Evolutionary conservation across 2,113 vertebrate species (phyloP), one percentile per base, ranked within the genome.

Genomic region (Solenodon paradoxus): DNA sequence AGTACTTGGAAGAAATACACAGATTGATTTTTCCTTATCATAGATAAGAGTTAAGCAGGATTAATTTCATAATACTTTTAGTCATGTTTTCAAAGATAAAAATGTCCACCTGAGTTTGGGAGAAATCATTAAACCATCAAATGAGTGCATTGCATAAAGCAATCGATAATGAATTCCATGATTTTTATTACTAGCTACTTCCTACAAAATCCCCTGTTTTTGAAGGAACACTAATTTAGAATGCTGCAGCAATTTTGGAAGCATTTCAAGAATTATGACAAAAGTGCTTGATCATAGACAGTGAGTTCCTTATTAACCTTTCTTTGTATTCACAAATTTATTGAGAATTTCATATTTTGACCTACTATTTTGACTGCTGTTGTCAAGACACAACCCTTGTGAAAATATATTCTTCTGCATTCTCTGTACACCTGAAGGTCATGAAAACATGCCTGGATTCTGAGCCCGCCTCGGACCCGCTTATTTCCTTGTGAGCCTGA

Each of bases 41-140:
- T n/a, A 85, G 61, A 28, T 71, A 81, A 51, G n/a, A 79, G 12
- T 83, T 79, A 63, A 85, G 63, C 51, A 79, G 87, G 82, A 57
- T 75, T 84, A 63, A 68, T 47, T 90, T 26, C 1, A 1, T 42
- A 81, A 63, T 51, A 57, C 30, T 66, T 16, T 40, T 71, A 64
- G 38, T 74, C n/a, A 85, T 81, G 10, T 42, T 81, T 96, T 94
- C 59, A 55, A 57, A 88, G 86, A 84, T 77, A 30, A 86, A 83
- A 64, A 79, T 10, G 5, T 68, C 84, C 13, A 0, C 24, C 38
- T 85, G 51, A 80, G 53, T 40, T 47, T 63, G 19, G 40, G 5
- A 24, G 40, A 38, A 71, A 13, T 90, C 77, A 79, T 74, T 90
- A 94, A 96, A 86, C 38, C 40, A 17, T 86, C 86, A 78, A 93